Evolutionary conservation across 2,113 vertebrate species (phyloP).

Genomic region (Limanda limanda): DNA sequence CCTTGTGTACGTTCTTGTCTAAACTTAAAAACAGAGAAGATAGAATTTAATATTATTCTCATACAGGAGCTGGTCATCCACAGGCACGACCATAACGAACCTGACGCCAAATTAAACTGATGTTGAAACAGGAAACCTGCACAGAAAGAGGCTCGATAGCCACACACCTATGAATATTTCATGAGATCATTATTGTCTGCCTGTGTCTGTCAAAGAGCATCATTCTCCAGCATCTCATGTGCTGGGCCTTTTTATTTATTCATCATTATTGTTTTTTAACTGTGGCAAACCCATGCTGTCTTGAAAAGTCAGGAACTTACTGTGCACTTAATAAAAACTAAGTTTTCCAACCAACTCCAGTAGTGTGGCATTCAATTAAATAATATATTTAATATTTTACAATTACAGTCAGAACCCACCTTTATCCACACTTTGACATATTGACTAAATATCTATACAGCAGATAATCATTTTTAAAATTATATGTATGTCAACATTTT

Average conservation of each 20-base stretch:
- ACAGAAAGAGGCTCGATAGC: constrained; percentile 45
- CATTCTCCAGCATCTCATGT: constrained; percentile 4
- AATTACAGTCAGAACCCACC: too few species aligned
- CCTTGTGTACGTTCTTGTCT: too few species aligned
- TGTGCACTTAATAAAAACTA: too few species aligned
- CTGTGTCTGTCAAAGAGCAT: constrained; percentile 29
- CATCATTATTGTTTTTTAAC: background rate
- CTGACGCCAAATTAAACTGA: constrained; percentile 65
- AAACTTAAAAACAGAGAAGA: too few species aligned
- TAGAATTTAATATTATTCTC: too few species aligned
- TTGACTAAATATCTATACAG: too few species aligned
- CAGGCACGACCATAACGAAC: background rate
- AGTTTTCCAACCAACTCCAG: too few species aligned
- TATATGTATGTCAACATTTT: background rate
- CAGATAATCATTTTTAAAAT: background rate
- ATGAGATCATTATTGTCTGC: constrained; percentile 70
- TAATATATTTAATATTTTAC: too few species aligned
- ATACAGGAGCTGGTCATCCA: too few species aligned
- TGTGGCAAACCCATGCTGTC: background rate
- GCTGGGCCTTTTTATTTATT: too few species aligned
- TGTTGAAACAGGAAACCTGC: constrained; percentile 78
- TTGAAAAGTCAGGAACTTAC: background rate
- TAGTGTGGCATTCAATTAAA: too few species aligned
- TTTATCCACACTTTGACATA: too few species aligned
- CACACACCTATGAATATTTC: constrained; percentile 84